phyloP scores from a whole-genome alignment of 2,888 invertebrate genomes.

The Taphrorychus bicolor region DNA sequence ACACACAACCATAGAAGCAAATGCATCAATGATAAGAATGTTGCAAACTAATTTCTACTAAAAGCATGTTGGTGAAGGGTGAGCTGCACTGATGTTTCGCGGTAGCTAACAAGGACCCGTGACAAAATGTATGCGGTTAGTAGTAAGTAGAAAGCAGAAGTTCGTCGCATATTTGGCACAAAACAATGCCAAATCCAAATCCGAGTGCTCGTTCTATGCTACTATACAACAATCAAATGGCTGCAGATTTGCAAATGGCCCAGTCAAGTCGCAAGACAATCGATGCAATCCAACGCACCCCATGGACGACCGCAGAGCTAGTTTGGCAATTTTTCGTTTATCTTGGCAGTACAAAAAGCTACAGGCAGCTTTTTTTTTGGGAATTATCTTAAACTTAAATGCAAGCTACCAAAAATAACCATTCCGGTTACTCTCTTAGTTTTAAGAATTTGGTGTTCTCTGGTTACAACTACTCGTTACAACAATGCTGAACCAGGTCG shows the following conservation, averaged over 20 bases:
- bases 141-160: background rate
- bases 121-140: too few relatives aligned
- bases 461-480: too few relatives aligned
- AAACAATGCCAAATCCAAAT: background rate
- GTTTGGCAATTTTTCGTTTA: too few relatives aligned
- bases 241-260: background rate
- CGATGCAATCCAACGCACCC: background rate
- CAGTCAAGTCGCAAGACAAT: background rate
- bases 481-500: too few relatives aligned
- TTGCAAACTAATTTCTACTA: background rate
- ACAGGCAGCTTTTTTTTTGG: background rate
- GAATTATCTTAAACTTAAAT: too few relatives aligned
- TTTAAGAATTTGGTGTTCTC: too few relatives aligned
- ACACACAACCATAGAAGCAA: background rate
- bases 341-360: too few relatives aligned
- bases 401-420: too few relatives aligned
- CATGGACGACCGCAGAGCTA: background rate
- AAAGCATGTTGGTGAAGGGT: background rate
- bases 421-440: too few relatives aligned
- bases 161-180: background rate
- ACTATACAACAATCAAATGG: background rate
- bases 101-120: too few relatives aligned
- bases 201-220: background rate
- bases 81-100: background rate
- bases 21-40: slow-evolving; percentile 4